These are phyloP conservation scores for Ceyx cyanopectus DNA, from an alignment of 2,113 vertebrate species.

Conservation along the genomic window DNA sequence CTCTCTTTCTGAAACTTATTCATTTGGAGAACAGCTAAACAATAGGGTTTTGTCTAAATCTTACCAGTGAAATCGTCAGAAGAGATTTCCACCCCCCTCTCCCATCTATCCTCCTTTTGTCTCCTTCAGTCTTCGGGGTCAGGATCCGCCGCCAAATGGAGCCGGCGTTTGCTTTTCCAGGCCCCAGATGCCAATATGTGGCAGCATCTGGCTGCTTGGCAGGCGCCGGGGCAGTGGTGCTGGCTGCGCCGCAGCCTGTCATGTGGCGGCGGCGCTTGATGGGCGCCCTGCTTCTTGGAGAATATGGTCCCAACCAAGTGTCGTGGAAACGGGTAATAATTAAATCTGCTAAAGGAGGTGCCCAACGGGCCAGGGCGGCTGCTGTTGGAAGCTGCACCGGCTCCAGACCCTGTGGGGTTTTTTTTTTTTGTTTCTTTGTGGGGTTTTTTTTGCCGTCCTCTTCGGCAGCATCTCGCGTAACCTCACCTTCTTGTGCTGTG, in stretches of 20 bases:
- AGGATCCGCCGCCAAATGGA: constrained; percentile 77
- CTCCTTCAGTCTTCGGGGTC: constrained; percentile 75
- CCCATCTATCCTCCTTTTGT: constrained; percentile 75
- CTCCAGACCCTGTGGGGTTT: background rate
- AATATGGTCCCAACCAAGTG: constrained; percentile 60
- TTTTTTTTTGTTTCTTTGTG: background rate
- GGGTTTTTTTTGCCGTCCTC: constrained; percentile 22
- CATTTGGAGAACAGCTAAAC: constrained; percentile 22
- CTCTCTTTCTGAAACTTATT: background rate
- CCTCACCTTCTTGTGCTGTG: constrained; percentile 78
- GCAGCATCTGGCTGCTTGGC: constrained; percentile 85
- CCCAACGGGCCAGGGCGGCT: background rate
- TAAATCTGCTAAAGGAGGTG: constrained; percentile 18
- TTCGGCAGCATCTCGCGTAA: constrained; percentile 14
- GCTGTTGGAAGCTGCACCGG: background rate
- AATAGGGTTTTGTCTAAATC: constrained; percentile 68
- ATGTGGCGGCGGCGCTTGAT: constrained; percentile 47
- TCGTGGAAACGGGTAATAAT: constrained; percentile 35
- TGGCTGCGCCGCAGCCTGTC: constrained; percentile 29
- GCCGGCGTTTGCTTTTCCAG: constrained; percentile 77
- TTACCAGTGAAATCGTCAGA: constrained; percentile 65
- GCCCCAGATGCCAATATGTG: constrained; percentile 84
- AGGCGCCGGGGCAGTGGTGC: constrained; percentile 66
- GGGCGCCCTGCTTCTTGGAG: constrained; percentile 74
- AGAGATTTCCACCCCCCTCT: constrained; percentile 52